Evolutionary conservation across 2,888 invertebrate genomes (phyloP).

Genomic region (Escarpia spicata): DNA sequence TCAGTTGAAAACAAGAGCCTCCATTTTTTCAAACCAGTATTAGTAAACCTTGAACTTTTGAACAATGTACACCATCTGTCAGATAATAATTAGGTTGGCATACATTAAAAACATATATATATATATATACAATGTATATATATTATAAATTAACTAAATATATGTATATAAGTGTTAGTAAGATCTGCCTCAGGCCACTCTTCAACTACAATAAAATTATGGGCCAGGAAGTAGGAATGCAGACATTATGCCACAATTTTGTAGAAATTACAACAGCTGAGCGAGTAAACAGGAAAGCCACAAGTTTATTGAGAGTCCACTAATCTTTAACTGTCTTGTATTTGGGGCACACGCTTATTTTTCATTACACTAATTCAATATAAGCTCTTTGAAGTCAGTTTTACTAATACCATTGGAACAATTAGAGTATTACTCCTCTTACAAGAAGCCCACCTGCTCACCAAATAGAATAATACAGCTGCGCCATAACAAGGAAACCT

Average conservation of each 20-base stretch:
- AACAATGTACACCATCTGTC: no score
- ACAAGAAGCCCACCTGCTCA: not conserved
- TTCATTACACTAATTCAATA: conserved; percentile 1
- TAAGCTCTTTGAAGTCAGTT: not conserved
- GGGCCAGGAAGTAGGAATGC: not conserved
- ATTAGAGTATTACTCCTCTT: not conserved
- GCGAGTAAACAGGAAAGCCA: not conserved
- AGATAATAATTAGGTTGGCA: no score
- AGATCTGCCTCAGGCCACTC: no score
- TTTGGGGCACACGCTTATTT: not conserved
- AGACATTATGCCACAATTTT: not conserved
- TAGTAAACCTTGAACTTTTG: no score
- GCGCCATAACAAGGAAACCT: not conserved
- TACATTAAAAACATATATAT: no score
- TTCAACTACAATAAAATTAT: not conserved
- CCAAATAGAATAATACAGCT: not conserved
- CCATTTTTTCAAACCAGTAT: no score
- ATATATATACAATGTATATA: no score
- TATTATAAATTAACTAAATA: not conserved
- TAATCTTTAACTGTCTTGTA: not conserved
- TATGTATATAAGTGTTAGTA: no score
- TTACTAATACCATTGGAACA: not conserved
- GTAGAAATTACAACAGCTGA: not conserved
- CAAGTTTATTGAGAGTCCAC: not conserved
- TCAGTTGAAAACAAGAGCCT: no score